Evolutionary conservation across 2,797 vertebrate species (phyloP), one percentile per base, ranked within the genome.

Genomic region (Antennarius maculatus): DNA sequence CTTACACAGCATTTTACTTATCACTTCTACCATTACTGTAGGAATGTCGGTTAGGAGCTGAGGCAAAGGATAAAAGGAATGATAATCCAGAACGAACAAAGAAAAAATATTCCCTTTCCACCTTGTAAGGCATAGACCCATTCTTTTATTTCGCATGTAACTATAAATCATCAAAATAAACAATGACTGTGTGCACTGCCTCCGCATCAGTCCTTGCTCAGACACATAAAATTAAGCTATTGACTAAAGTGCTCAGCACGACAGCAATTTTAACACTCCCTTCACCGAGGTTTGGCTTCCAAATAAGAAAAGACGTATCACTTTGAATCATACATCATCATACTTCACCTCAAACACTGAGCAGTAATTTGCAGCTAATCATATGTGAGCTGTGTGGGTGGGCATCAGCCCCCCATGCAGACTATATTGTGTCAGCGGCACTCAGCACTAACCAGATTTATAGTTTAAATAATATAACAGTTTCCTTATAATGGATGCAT

Each of bases 381-480:
- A 82, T 74, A 80, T 51, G 15, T 74, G 69, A 71, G 64, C 65
- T 64, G 63, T 65, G 79, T 76, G 80, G 76, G 77, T 81, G 80
- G 69, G 82, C 67, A 71, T 80, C 59, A 84, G 66, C 64, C 72
- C 71, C 58, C 71, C 37, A 49, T 77, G 71, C 64, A 77, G 68
- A 57, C 66, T 52, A 46, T 58, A 39, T 49, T 69, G 68, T 45
- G 18, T 79, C 83, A 77, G 75, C 10, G 4, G 52, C 64, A 70
- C 71, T 68, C 18, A 1, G 34, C n/a, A 14, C 75, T 89, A 87
- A 90, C 91, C 81, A 90, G 77, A 89, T 92, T 89, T 85, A 86
- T 81, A 59, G 43, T 60, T 69, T 57, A 64, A 71, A 77, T 86
- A 81, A 88, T 80, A 62, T 84, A 90, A 88, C 80, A 82, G 83